Conservation (phyloP, 2,797 vertebrate species). For the Salmo trutta region DNA sequence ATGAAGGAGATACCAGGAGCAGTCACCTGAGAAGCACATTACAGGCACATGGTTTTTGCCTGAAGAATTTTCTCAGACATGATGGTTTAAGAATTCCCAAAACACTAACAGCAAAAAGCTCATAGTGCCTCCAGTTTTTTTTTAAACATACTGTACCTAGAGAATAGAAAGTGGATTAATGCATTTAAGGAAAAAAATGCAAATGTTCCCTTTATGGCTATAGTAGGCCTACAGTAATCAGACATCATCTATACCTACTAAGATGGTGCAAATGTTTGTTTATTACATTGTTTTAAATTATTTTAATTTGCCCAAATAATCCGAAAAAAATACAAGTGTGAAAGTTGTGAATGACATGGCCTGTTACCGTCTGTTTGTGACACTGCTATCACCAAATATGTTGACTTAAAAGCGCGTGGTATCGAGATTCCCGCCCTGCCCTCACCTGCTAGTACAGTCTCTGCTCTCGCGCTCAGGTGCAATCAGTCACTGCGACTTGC, state of each 20-base stretch:
- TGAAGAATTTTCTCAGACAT: background rate
- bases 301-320: no score
- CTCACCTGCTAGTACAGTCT: conserved; percentile 12
- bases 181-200: no score
- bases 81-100: background rate
- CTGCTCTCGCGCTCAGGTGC: background rate
- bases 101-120: background rate
- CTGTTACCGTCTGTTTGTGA: background rate
- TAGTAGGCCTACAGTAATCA: no score
- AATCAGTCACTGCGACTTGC: background rate
- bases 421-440: conserved; percentile 24
- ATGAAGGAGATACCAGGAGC: background rate
- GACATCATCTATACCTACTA: no score
- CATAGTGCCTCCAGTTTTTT: no score
- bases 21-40: conserved; percentile 6
- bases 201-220: no score
- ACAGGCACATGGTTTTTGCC: background rate
- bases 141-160: no score
- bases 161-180: no score
- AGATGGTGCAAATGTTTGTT: no score
- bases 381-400: background rate
- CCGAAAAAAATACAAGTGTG: background rate
- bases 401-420: background rate
- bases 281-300: no score
- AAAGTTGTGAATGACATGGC: background rate